These are phyloP conservation scores for Nemapogon koenigi DNA, from an alignment of 2,888 invertebrate genomes.

Conservation along the genomic window DNA sequence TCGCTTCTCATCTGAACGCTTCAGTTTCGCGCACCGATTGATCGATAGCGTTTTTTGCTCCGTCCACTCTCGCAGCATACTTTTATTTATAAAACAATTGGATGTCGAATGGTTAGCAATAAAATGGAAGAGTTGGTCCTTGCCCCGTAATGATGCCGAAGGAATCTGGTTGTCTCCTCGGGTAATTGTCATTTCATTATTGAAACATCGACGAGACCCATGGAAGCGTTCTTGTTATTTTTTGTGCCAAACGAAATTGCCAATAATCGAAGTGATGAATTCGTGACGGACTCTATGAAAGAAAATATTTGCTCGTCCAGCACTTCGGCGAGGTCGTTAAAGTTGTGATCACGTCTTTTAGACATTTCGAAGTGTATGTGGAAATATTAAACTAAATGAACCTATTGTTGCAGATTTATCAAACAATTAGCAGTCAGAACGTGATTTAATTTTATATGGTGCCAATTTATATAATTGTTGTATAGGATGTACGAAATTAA, in stretches of 20 bases:
- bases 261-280: slow-evolving; percentile 51
- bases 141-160: background rate
- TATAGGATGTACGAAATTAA: no score
- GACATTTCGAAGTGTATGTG: no score
- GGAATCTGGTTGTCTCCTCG: slow-evolving; percentile 2
- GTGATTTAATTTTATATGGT: no score
- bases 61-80: slow-evolving; percentile 21
- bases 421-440: no score
- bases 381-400: no score
- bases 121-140: slow-evolving; percentile 7
- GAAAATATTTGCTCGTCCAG: no score
- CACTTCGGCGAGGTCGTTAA: no score
- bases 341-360: no score
- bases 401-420: no score
- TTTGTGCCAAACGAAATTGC: slow-evolving; percentile 50
- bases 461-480: no score
- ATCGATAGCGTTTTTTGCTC: slow-evolving; percentile 63
- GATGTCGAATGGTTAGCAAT: slow-evolving; percentile 30
- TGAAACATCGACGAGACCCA: slow-evolving; percentile 4
- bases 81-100: slow-evolving; percentile 63
- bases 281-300: slow-evolving; percentile 31
- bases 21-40: slow-evolving; percentile 59
- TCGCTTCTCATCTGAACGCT: slow-evolving; percentile 37
- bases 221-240: slow-evolving; percentile 41
- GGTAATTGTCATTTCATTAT: slow-evolving; percentile 63